These are phyloP conservation scores for Drosophila grimshawi DNA, from an alignment of 1,140 invertebrate species.

Conservation along the genomic window DNA sequence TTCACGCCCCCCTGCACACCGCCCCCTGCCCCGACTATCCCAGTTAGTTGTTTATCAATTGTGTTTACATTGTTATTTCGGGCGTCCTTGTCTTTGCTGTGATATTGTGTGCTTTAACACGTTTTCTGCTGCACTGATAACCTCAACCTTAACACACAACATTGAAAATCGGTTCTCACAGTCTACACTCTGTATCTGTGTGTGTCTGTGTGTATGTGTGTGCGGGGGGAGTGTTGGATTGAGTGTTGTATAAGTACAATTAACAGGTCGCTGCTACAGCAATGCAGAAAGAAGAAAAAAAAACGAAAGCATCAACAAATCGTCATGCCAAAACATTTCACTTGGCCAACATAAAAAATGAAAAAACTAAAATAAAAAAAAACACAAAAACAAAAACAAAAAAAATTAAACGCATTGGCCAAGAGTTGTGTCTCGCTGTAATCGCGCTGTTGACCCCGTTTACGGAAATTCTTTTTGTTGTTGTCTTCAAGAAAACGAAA, in stretches of 20 bases:
- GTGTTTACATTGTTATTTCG: constrained; percentile 50
- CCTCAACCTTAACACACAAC: constrained; percentile 76
- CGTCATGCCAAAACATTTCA: constrained; percentile 37
- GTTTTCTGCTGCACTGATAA: constrained; percentile 66
- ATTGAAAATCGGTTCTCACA: constrained; percentile 31
- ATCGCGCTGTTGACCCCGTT: constrained; percentile 71
- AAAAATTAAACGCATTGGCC: constrained; percentile 38
- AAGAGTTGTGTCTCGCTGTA: constrained; percentile 21
- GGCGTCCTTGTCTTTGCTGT: constrained; percentile 55
- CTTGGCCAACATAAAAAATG: constrained; percentile 27
- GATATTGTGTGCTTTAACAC: constrained; percentile 59
- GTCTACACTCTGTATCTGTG: not conserved
- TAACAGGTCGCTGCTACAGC: constrained; percentile 11
- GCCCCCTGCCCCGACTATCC: not conserved
- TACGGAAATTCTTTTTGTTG: constrained; percentile 64
- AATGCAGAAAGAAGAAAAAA: not conserved
- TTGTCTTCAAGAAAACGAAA: constrained; percentile 6
- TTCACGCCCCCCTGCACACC: too few relatives aligned
- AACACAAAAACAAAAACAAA: constrained; percentile 4
- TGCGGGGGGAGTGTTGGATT: not conserved
- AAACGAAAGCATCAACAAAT: constrained; percentile 21
- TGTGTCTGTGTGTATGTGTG: not conserved
- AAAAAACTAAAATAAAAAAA: constrained; percentile 7
- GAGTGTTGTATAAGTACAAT: constrained; percentile 42
- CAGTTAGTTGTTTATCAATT: constrained; percentile 32